Percentiles rank a stretch among this genome's conserved stretches.
phyloP scores from a whole-genome alignment of 2,113 vertebrate species.

The Patagioenas fasciata region DNA sequence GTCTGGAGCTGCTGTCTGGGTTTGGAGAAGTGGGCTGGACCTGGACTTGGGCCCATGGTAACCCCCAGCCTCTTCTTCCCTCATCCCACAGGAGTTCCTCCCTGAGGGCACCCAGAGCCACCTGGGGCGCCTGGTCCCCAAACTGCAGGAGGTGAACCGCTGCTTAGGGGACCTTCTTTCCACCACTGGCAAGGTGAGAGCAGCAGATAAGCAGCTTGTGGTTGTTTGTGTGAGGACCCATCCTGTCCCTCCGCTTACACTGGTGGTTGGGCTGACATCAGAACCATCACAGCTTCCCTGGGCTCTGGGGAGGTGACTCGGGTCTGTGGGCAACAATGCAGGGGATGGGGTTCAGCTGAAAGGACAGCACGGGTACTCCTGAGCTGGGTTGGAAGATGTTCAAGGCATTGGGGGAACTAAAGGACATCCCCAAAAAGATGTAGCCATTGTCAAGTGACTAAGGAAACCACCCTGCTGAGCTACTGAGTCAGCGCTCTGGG shows the following conservation, averaged over 20 bases:
- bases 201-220: neutral
- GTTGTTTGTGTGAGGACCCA: neutral
- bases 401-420: neutral
- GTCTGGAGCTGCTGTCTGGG: neutral
- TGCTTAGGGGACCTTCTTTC: slow-evolving; percentile 88
- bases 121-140: slow-evolving; percentile 83
- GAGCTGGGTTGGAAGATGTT: neutral
- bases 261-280: neutral
- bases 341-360: neutral
- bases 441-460: neutral
- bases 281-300: neutral
- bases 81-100: slow-evolving; percentile 77
- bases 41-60: neutral
- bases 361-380: neutral
- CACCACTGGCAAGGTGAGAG: slow-evolving; percentile 80
- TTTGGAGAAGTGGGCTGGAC: neutral
- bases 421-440: neutral
- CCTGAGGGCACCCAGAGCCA: slow-evolving; percentile 75
- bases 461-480: neutral
- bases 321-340: neutral
- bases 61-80: neutral
- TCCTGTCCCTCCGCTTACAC: rapidly evolving
- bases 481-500: neutral
- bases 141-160: slow-evolving; percentile 89
- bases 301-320: neutral